These are phyloP conservation scores for Dendroctonus ponderosae DNA, from an alignment of 1,140 invertebrate species.

Conservation along the genomic window DNA sequence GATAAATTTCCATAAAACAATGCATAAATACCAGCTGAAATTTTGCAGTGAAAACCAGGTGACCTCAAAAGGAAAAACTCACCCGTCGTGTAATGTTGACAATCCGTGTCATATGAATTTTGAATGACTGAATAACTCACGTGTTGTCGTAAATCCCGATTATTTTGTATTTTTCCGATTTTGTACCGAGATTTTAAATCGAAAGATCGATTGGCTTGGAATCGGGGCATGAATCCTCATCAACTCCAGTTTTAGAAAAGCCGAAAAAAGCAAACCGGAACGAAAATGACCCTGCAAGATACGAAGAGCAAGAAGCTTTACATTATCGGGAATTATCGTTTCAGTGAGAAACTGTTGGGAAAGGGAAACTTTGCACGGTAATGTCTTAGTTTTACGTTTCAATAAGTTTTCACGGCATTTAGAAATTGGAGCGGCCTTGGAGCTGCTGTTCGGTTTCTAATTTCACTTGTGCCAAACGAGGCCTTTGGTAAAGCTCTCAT, in stretches of 20 bases:
- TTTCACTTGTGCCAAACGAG: not conserved
- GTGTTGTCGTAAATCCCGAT: not conserved
- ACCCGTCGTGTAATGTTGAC: no score
- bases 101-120: no score
- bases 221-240: constrained; percentile 12
- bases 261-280: not conserved
- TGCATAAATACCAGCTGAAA: no score
- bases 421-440: not conserved
- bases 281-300: constrained; percentile 39
- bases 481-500: not conserved
- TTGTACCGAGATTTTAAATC: not conserved
- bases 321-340: constrained; percentile 58
- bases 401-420: not conserved
- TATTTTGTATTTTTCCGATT: not conserved
- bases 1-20: no score
- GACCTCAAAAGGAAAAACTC: no score
- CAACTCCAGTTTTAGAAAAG: constrained; percentile 12
- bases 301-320: constrained; percentile 41
- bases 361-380: constrained; percentile 60
- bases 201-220: constrained; percentile 3
- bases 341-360: constrained; percentile 58
- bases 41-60: no score
- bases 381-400: constrained; percentile 10
- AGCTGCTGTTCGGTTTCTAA: constrained; percentile 41
- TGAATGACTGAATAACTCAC: no score